Evolutionary conservation across 2,113 vertebrate species (phyloP).

Genomic region (Pteropus alecto): DNA sequence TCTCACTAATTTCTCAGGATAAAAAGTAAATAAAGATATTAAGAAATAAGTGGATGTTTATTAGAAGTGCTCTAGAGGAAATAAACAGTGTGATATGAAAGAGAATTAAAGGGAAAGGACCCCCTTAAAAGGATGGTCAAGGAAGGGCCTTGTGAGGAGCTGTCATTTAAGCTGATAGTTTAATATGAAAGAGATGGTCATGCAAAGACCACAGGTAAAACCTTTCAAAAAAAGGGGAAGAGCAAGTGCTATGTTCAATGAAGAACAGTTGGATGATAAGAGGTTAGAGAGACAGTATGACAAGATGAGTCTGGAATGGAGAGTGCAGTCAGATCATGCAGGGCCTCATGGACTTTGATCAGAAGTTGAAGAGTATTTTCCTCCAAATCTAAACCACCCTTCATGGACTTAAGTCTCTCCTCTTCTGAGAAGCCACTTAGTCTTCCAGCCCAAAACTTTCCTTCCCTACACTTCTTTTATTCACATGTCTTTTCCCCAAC

Average conservation of each 20-base stretch:
- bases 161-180: background rate
- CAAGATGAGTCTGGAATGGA: too few relatives aligned
- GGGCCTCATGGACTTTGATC: background rate
- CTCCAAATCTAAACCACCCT: background rate
- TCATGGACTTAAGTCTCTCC: background rate
- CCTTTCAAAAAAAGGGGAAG: background rate
- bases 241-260: background rate
- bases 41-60: background rate
- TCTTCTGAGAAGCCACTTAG: background rate
- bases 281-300: too few relatives aligned
- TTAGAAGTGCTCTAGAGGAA: background rate
- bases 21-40: background rate
- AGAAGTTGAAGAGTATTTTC: background rate
- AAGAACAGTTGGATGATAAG: background rate
- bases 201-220: background rate
- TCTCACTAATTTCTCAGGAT: background rate
- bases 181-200: background rate
- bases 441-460: background rate
- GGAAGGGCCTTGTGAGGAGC: background rate
- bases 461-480: background rate
- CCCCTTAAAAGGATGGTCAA: background rate
- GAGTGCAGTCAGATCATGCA: accelerated
- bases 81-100: background rate
- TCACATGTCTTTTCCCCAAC: background rate
- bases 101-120: background rate